Evolutionary conservation across 2,113 vertebrate genomes (phyloP), one percentile per base, ranked within the genome.

Genomic region (Myrmecophaga tridactyla): DNA sequence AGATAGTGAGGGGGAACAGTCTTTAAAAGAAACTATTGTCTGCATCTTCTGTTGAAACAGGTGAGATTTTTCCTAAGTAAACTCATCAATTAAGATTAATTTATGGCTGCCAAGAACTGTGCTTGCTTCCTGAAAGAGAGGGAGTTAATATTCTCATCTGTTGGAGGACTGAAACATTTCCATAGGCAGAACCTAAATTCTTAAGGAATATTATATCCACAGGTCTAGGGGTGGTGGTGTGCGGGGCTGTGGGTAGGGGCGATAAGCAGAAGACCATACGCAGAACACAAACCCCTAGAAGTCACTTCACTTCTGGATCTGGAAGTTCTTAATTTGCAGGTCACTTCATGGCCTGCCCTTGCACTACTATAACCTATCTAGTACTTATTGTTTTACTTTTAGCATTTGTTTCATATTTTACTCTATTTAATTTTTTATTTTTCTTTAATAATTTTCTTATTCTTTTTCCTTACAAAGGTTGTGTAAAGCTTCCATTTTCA

Each of bases 41-140:
- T 4, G 43, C 18, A 29, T 92, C 34, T 67, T 27, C 29, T 91
- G n/a, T 86, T 89, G 51, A 51, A 84, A 94, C 75, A 46, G 21
- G 60, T 36, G 34, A 13, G 25, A 21, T 80, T 63, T 86, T 90
- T 92, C 25, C 41, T 27, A 89, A 70, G 48, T 43, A 94, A 7
- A 89, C 34, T n/a, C 63, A 46, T 31, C 43, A 62, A 6, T 56
- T 85, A 89, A 73, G 70, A 67, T 90, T 94, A 88, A 89, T 78
- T 92, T 91, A 62, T 78, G 41, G n/a, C 29, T 90, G 25, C 60
- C 77, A 76, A 48, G 27, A 80, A 80, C 13, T 51, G 23, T 90
- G n/a, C 51, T 94, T 88, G 9, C 43, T 96, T 90, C 70, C 17
- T 94, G 58, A 93, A 92, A 85, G 77, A 94, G 69, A 91, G 48